Evolutionary conservation across 2,113 vertebrate species (phyloP), one percentile per base, ranked within the genome.

Genomic region (Hippocampus zosterae): DNA sequence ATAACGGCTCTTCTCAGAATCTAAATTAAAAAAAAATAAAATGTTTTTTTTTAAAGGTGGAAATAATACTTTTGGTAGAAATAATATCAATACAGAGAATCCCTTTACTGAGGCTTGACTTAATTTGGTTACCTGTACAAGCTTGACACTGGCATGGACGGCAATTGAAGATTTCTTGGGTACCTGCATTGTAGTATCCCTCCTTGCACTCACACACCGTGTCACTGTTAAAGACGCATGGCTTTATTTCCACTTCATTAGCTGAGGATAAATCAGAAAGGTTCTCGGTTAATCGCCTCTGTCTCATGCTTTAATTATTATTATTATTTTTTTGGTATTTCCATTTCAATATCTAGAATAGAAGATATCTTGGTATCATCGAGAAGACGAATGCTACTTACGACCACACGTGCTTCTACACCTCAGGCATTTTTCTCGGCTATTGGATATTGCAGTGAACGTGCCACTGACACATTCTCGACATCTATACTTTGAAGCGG

Each of bases 401-500:
- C 88, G 0, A 0, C 0, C 0, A 66, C 88, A 89, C 0, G 0
- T 0, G 0, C 0, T 37, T 37, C 5, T 0, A 67, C 87, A 91
- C 16, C 2, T 9, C 0, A 0, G 0, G 25, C 87, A 88, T 1
- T 1, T 0, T 0, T 0, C 0, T 0, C 0, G 0, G 0, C 0
- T 0, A 67, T 88, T 84, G 8, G 0, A 0, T 23, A 1, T 7
- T 0, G 0, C 50, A 61, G 73, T 75, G 61, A 0, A 88, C 18
- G 46, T 50, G 7, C 0, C 0, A 0, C 0, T 0, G 0, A 0
- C 0, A 64, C 89, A 90, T 52, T 1, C 3, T 69, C 37, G 0
- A 74, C 87, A 90, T 41, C 0, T 64, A 59, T 53, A 0, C 0
- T 0, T 8, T 19, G 0, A 0, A 15, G 0, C 0, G 16, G 0